Conservation (phyloP, 2,888 invertebrate species). For the Leucoma salicis region DNA sequence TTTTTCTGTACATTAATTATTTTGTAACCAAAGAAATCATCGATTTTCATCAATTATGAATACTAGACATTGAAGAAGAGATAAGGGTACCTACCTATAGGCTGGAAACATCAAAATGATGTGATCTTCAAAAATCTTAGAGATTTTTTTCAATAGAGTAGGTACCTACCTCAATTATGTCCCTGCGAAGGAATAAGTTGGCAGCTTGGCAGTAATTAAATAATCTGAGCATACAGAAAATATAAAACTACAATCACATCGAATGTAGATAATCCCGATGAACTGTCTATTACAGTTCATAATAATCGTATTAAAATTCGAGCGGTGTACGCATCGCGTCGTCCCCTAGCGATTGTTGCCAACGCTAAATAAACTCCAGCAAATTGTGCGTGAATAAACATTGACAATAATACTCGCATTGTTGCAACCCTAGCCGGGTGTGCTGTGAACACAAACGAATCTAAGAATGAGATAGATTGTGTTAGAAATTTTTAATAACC, state of each 20-base stretch:
- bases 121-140: no score
- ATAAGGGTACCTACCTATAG: no score
- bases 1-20: no score
- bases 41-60: no score
- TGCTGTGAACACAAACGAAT: slow-evolving; percentile 37
- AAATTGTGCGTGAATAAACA: slow-evolving; percentile 81
- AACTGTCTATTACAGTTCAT: slow-evolving; percentile 24
- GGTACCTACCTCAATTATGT: no score
- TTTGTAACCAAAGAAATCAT: no score
- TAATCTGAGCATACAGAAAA: no score
- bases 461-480: slow-evolving; percentile 38
- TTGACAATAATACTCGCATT: slow-evolving; percentile 72
- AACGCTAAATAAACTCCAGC: slow-evolving; percentile 72
- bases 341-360: slow-evolving; percentile 59
- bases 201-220: no score
- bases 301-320: slow-evolving; percentile 55
- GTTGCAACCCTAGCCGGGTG: slow-evolving; percentile 55
- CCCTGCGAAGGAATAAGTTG: no score
- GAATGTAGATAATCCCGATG: slow-evolving; percentile 12
- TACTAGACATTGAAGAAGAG: no score
- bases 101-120: no score
- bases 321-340: slow-evolving; percentile 28
- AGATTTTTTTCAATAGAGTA: no score
- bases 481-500: slow-evolving; percentile 27
- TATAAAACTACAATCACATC: not conserved